Base-by-base conservation (phyloP, 2,113 vertebrate genomes). In the Gobiocypris rarus region DNA sequence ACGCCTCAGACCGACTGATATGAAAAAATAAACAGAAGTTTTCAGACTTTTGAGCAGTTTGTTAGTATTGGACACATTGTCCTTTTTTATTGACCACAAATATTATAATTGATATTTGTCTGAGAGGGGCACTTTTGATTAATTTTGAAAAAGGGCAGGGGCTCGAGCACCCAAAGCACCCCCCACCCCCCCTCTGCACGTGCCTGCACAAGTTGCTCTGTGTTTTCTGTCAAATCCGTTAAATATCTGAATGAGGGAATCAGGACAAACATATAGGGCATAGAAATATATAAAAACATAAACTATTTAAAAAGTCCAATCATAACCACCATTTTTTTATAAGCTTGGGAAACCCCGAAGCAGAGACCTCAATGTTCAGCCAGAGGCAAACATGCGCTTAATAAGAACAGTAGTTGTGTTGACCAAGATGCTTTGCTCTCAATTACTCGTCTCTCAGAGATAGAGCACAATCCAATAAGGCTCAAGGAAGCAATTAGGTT, bases 361-460 rank as follows among this genome's bases (percentile, higher is more conserved):
- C 43, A 28, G 24, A 74, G 52, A 28, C 52, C 31, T 63, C 24
- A 73, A 52, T 75, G 38, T 59, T 65, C 43, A 83, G 17, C 61
- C 26, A 61, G 22, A 61, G 63, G 61, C 38, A 31, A 76, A 77
- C 31, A 26, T 28, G 22, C 15, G 56, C n/a, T 63, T 58, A 78
- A 41, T 52, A 83, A 78, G 69, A 71, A 26, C 7, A 9, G 31
- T 24, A 24, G 54, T 19, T 31, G 31, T 28, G 26, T 63, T 43
- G 77, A 59, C 38, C 26, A 61, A 48, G n/a, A 48, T 75, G 45
- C 75, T 71, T 84, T 41, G 41, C 34, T 81, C 45, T 84, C 71
- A 70, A 41, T 80, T 48, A 38, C 48, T 38, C 17, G 8, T 81
- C 70, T 54, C 41, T 73, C 65, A n/a, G 17, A 69, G 65, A 58